Evolutionary conservation across 2,113 vertebrate species (phyloP).

Genomic region (Dipodomys merriami): DNA sequence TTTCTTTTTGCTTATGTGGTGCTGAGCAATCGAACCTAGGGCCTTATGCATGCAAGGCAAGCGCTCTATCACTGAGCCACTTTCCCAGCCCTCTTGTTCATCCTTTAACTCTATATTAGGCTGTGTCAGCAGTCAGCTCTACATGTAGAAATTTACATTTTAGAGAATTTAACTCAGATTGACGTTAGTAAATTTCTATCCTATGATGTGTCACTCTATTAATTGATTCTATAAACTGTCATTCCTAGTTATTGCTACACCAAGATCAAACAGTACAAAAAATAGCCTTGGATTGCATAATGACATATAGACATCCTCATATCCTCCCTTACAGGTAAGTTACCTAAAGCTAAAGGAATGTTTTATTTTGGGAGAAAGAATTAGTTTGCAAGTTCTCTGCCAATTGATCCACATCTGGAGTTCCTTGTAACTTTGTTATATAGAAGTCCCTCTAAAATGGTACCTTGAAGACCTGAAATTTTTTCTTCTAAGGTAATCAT

Average conservation of each 20-base stretch:
- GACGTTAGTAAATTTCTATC: neutral
- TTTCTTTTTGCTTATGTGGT: no score
- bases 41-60: no score
- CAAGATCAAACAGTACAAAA: slow-evolving; percentile 95
- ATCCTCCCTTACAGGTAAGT: slow-evolving; percentile 95
- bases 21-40: no score
- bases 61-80: no score
- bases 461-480: slow-evolving; percentile 19
- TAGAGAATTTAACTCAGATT: slow-evolving; percentile 32
- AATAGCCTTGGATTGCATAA: slow-evolving; percentile 93
- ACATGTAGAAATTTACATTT: slow-evolving; percentile 8
- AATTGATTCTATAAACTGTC: slow-evolving; percentile 65
- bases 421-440: neutral
- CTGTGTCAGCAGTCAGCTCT: neutral
- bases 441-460: neutral
- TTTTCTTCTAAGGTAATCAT: neutral
- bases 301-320: slow-evolving; percentile 94
- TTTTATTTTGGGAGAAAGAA: no score
- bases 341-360: neutral
- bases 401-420: no score
- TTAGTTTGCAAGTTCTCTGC: no score
- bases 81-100: no score
- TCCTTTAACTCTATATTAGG: neutral
- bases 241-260: slow-evolving; percentile 92
- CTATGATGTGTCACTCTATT: neutral